phyloP scores from a whole-genome alignment of 2,113 vertebrate genomes.

The Aptenodytes forsteri region DNA sequence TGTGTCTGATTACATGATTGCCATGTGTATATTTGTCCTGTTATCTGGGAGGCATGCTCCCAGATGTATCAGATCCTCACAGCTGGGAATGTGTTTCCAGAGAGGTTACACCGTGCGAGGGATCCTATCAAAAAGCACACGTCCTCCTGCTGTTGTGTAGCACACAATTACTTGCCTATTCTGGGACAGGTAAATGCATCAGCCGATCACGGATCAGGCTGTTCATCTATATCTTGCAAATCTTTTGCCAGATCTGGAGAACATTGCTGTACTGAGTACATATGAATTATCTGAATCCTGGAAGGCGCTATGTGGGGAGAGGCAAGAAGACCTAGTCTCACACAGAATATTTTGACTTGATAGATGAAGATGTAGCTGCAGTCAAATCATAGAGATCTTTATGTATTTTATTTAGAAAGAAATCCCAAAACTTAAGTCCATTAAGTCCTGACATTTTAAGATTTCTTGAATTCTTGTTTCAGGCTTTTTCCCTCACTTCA shows the following conservation, averaged over 20 bases:
- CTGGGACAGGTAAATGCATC: not conserved
- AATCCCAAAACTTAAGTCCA: not conserved
- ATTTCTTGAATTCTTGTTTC: not conserved
- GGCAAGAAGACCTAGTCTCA: not conserved
- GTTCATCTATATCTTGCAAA: not conserved
- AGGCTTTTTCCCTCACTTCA: not conserved
- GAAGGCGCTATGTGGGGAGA: not conserved
- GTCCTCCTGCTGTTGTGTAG: not conserved
- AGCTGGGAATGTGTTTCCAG: not conserved
- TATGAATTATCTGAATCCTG: not conserved
- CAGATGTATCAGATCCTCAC: not conserved
- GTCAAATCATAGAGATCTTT: not conserved
- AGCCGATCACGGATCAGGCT: fast-evolving
- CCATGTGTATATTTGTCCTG: not conserved
- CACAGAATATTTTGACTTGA: not conserved
- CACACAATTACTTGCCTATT: not conserved
- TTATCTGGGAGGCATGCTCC: not conserved
- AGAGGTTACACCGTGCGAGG: not conserved
- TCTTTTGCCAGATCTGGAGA: not conserved
- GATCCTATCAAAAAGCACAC: not conserved
- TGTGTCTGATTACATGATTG: not conserved
- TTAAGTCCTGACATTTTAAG: not conserved
- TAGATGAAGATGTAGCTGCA: not conserved
- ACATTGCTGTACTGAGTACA: not conserved
- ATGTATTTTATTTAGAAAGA: not conserved